Percentiles rank a stretch among this genome's conserved stretches.
These are phyloP conservation scores for Cebidichthys violaceus DNA, from an alignment of 2,113 vertebrate species.

Conservation along the genomic window DNA sequence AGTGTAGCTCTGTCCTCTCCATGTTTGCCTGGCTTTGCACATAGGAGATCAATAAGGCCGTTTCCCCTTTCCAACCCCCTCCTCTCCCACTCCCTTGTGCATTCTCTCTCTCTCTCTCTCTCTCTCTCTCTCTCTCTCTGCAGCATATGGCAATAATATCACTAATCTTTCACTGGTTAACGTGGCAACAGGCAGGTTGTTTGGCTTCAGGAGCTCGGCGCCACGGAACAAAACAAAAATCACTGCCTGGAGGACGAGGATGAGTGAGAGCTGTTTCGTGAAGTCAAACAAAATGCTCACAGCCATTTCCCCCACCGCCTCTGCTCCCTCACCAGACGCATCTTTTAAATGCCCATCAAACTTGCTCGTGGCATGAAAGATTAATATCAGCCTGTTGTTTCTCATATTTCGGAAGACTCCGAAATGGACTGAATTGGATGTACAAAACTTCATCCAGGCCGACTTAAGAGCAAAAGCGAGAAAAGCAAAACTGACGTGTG, in stretches of 20 bases:
- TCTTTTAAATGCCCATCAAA: slow-evolving; percentile 62
- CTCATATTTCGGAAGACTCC: slow-evolving; percentile 61
- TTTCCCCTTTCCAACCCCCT: slow-evolving; percentile 79
- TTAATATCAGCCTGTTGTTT: slow-evolving; percentile 53
- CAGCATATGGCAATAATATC: slow-evolving; percentile 75
- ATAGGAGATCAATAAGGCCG: slow-evolving; percentile 83
- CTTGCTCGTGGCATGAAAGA: slow-evolving; percentile 60
- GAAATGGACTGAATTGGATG: slow-evolving; percentile 59
- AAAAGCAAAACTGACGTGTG: slow-evolving; percentile 76
- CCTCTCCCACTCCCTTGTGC: slow-evolving; percentile 60
- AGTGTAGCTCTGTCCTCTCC: slow-evolving; percentile 82
- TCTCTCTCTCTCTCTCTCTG: slow-evolving; percentile 36
- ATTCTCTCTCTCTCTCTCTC: slow-evolving; percentile 57
- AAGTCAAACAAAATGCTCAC: slow-evolving; percentile 47
- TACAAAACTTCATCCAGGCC: slow-evolving; percentile 54
- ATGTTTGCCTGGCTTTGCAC: slow-evolving; percentile 86
- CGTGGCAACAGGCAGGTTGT: slow-evolving; percentile 65
- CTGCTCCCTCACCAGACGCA: slow-evolving; percentile 27
- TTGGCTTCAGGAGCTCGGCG: slow-evolving; percentile 42
- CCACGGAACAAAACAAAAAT: slow-evolving; percentile 29
- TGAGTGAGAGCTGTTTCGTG: slow-evolving; percentile 33
- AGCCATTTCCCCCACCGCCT: slow-evolving; percentile 53
- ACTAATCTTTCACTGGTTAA: slow-evolving; percentile 74
- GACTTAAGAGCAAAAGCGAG: slow-evolving; percentile 65
- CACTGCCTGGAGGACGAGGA: slow-evolving; percentile 37